phyloP scores from a whole-genome alignment of 64 coral and sea anemone genomes.

The Actinia equina region DNA sequence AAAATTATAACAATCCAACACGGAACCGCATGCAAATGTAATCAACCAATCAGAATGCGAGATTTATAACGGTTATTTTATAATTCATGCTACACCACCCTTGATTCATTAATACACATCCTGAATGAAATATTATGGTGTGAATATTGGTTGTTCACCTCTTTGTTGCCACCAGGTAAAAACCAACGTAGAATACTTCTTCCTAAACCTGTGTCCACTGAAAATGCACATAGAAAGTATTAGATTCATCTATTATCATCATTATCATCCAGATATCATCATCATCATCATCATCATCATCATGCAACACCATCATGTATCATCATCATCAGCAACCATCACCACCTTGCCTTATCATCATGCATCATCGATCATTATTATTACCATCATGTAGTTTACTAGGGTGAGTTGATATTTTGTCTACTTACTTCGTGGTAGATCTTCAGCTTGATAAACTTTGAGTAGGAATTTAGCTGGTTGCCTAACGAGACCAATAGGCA shows the following conservation, averaged over 20 bases:
- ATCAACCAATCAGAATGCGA: too few relatives aligned
- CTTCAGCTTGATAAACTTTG: constrained; percentile 73
- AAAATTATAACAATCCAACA: too few relatives aligned
- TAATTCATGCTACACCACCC: too few relatives aligned
- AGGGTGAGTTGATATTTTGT: too few relatives aligned
- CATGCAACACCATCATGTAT: too few relatives aligned
- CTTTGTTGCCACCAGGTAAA: not conserved
- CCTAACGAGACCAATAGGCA: constrained; percentile 58
- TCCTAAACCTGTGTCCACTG: constrained; percentile 78
- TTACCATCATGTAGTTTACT: too few relatives aligned
- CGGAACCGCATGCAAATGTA: too few relatives aligned
- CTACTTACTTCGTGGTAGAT: constrained; percentile 79
- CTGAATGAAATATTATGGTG: too few relatives aligned
- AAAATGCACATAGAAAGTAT: not conserved
- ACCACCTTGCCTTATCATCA: not conserved
- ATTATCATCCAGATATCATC: too few relatives aligned
- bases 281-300: not conserved
- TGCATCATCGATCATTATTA: not conserved
- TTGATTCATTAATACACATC: too few relatives aligned
- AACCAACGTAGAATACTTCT: constrained; percentile 16
- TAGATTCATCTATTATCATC: not conserved
- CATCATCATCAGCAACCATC: not conserved
- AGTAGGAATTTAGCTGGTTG: constrained; percentile 60
- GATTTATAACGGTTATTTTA: too few relatives aligned
- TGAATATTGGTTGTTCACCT: not conserved